These are phyloP conservation scores for Tetragnatha versicolor DNA, from an alignment of 1,140 invertebrate species.

Conservation along the genomic window DNA sequence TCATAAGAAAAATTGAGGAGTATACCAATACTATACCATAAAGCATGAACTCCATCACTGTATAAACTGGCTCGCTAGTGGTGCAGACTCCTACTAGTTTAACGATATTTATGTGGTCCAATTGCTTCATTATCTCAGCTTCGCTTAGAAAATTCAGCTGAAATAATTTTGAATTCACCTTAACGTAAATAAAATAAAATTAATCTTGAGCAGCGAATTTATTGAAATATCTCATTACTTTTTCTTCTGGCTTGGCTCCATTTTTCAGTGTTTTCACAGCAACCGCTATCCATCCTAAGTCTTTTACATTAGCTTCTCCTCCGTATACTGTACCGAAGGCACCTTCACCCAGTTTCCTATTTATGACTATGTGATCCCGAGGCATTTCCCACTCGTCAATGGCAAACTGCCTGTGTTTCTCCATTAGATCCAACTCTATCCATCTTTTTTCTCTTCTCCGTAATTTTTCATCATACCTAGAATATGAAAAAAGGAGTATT, in stretches of 20 bases:
- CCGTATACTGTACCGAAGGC: constrained; percentile 88
- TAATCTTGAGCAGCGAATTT: too few relatives aligned
- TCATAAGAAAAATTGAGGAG: not conserved
- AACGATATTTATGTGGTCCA: constrained; percentile 90
- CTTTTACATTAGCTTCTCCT: constrained; percentile 77
- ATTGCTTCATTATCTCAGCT: constrained; percentile 89
- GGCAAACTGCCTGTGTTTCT: constrained; percentile 14
- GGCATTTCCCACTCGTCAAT: constrained; percentile 89
- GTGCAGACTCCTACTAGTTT: constrained; percentile 85
- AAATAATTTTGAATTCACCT: too few relatives aligned
- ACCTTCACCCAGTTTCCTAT: constrained; percentile 85
- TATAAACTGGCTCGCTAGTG: constrained; percentile 83
- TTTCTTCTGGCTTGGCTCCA: constrained; percentile 82
- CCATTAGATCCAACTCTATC: constrained; percentile 51
- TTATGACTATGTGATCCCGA: constrained; percentile 83
- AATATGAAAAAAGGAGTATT: too few relatives aligned
- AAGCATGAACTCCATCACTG: constrained; percentile 93
- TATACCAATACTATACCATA: constrained; percentile 80
- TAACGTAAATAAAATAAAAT: too few relatives aligned
- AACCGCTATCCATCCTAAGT: constrained; percentile 80
- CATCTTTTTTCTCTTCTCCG: constrained; percentile 45
- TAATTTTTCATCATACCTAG: constrained; percentile 48
- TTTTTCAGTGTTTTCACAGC: constrained; percentile 90
- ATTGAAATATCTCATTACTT: too few relatives aligned
- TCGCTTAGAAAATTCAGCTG: constrained; percentile 89